Evolutionary conservation across 2,888 invertebrate genomes (phyloP).

Genomic region (Polydrusus pterygomalis): DNA sequence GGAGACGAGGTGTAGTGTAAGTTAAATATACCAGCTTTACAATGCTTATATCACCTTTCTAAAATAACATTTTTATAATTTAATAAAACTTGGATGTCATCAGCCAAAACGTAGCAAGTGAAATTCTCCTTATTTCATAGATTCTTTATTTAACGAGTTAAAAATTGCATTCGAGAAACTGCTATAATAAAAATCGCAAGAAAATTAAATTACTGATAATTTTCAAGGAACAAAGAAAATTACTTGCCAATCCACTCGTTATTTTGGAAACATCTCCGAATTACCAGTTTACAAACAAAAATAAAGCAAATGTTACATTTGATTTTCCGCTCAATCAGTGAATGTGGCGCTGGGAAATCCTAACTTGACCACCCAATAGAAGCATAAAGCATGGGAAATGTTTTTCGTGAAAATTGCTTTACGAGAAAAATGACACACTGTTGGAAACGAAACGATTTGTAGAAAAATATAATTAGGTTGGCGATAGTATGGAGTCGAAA

Average conservation of each 20-base stretch:
- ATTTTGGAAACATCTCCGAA: not conserved
- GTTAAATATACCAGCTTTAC: too few relatives aligned
- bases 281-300: not conserved
- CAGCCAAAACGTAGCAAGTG: too few relatives aligned
- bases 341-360: slow-evolving; percentile 15
- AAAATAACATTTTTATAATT: too few relatives aligned
- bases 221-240: not conserved
- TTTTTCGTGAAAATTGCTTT: slow-evolving; percentile 19
- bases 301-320: not conserved
- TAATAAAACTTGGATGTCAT: too few relatives aligned
- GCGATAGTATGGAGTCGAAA: slow-evolving; percentile 12
- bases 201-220: slow-evolving; percentile 1
- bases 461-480: slow-evolving; percentile 30
- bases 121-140: too few relatives aligned
- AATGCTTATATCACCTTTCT: too few relatives aligned
- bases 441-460: slow-evolving; percentile 7
- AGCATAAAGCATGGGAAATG: slow-evolving; percentile 2
- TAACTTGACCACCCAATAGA: not conserved
- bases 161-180: not conserved
- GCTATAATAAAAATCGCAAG: not conserved
- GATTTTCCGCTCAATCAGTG: not conserved
- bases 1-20: too few relatives aligned
- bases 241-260: not conserved
- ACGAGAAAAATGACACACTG: slow-evolving; percentile 25
- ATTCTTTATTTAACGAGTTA: too few relatives aligned